Conservation (phyloP, 2,888 invertebrate genomes). For the Eupithecia subfuscata region DNA sequence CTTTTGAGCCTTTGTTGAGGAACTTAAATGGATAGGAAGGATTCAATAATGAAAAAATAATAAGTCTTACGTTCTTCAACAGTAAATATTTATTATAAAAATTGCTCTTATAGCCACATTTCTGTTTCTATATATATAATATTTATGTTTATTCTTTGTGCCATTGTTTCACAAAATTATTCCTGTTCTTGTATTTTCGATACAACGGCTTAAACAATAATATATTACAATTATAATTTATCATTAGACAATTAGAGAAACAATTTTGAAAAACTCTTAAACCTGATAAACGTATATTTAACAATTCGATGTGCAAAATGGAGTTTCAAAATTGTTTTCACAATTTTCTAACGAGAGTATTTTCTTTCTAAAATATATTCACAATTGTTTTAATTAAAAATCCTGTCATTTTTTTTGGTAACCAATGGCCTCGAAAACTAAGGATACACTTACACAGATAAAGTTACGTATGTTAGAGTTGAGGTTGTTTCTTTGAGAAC, state of each 20-base stretch:
- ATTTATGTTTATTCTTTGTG: conserved; percentile 83
- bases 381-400: conserved; percentile 79
- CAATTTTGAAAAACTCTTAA: conserved; percentile 71
- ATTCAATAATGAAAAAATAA: conserved; percentile 55
- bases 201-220: conserved; percentile 83
- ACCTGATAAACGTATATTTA: conserved; percentile 75
- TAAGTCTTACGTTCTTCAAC: conserved; percentile 77
- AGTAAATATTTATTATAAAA: conserved; percentile 85
- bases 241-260: conserved; percentile 77
- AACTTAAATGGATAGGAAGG: not conserved
- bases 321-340: conserved; percentile 72
- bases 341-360: conserved; percentile 77
- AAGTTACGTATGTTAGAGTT: conserved; percentile 77
- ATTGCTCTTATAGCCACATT: conserved; percentile 84
- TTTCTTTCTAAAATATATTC: conserved; percentile 77
- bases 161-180: conserved; percentile 84
- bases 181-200: conserved; percentile 83
- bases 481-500: conserved; percentile 71
- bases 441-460: conserved; percentile 72
- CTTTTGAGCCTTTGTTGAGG: not conserved
- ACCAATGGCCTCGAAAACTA: conserved; percentile 82
- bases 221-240: conserved; percentile 81
- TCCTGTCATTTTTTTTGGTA: conserved; percentile 83
- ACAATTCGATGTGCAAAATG: conserved; percentile 81
- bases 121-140: conserved; percentile 83